Base-by-base conservation (phyloP, 2,888 invertebrate genomes). In the Lasius platythorax region DNA sequence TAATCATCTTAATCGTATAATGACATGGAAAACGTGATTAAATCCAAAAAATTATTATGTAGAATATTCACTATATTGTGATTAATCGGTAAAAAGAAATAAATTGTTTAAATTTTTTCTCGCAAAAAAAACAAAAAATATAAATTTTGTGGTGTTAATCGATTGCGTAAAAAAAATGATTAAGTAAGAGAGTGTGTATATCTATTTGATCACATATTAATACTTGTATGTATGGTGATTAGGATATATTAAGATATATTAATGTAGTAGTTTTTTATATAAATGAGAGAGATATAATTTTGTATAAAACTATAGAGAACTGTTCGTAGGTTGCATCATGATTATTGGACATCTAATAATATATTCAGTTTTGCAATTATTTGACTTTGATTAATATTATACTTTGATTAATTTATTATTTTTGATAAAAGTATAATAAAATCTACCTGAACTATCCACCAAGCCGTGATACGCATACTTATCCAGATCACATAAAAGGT, bases 401-500 rank as follows among this genome's bases (percentile, higher is more conserved):
- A 4, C 28, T 67, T 67, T 8, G 23, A 46, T 46, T 8, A 46
- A 4, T 9, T 23, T 0, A 23, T 23, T 73, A 58, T 40, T 23
- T 58, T 28, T n/a, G 6, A 23, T 23, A 33, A 33, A 50, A 11
- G 0, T 18, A 6, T 30, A 30, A 64, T 50, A 15, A 79, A 61
- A 86, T 95, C 95, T 96, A 99, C 99, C 97, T 98, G 98, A 37
- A 98, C 98, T 81, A 98, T 96, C 91, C 97, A 97, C 97, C 98
- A 99, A 18, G 99, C 97, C 0, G 99, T 97, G 79, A 98, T 96
- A 88, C 99, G 96, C 90, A 99, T 96, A 82, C 97, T 97, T 89
- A 99, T 97, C 97, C 99, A 99, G 63, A 98, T 97, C 33, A 99
- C 97, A 94, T 99, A 99, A 92, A 99, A 98, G 91, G 98, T 97